A percentile compares a stretch with the other conserved stretches of the same genome.
phyloP scores from a whole-genome alignment of 2,113 vertebrate species.

The Nansenia antarctica region DNA sequence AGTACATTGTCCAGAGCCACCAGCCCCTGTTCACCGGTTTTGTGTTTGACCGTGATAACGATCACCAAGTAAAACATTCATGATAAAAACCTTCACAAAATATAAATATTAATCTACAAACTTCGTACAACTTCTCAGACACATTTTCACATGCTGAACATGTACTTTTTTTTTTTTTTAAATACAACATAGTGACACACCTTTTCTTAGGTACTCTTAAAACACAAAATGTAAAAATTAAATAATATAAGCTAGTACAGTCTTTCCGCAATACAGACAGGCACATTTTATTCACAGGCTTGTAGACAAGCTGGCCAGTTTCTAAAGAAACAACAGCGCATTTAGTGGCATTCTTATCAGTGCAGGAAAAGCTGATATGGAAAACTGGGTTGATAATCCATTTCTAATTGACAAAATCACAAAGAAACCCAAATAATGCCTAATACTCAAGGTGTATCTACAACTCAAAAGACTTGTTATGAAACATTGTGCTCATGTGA shows the following conservation, averaged over 20 bases:
- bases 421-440: background rate
- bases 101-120: slow-evolving; percentile 35
- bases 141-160: slow-evolving; percentile 4
- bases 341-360: background rate
- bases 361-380: background rate
- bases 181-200: slow-evolving; percentile 18
- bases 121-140: slow-evolving; percentile 25
- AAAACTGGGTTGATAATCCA: background rate
- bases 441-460: background rate
- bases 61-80: background rate
- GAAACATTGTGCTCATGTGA: too few species aligned
- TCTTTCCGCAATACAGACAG: background rate
- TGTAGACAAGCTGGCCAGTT: background rate
- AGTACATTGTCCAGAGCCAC: background rate
- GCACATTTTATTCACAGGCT: background rate
- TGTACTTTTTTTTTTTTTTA: background rate
- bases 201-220: background rate
- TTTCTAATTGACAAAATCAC: background rate
- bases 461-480: too few species aligned
- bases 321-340: background rate
- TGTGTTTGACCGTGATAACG: background rate
- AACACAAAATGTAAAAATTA: slow-evolving; percentile 10
- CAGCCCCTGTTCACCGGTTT: background rate
- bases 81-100: slow-evolving; percentile 20
- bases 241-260: slow-evolving; percentile 5